Evolutionary conservation across 2,113 vertebrate species (phyloP).

Genomic region (Corythoichthys haematopterus): DNA sequence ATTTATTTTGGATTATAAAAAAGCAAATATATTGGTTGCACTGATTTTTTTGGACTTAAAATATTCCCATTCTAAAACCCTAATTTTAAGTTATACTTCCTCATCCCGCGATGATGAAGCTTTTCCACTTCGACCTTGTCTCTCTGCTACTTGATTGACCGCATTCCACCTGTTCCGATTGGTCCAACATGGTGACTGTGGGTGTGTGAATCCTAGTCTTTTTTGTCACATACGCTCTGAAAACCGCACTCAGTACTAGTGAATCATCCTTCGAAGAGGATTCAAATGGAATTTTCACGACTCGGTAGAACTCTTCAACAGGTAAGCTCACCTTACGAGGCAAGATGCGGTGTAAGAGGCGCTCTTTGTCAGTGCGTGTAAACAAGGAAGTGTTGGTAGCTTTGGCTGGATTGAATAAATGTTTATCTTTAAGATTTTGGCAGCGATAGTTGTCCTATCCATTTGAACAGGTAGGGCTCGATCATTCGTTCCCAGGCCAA

Average conservation of each 20-base stretch:
- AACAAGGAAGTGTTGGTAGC: constrained; percentile 8
- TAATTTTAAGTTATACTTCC: neutral
- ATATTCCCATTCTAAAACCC: neutral
- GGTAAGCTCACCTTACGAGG: neutral
- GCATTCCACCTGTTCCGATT: constrained; percentile 64
- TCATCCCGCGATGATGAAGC: neutral
- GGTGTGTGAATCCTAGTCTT: constrained; percentile 22
- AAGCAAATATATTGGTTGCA: too few relatives aligned
- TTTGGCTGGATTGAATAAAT: neutral
- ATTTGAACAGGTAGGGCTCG: too few relatives aligned
- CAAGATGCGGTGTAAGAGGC: neutral
- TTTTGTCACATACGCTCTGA: neutral
- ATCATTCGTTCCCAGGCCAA: too few relatives aligned
- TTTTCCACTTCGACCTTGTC: neutral
- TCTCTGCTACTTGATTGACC: constrained; percentile 61
- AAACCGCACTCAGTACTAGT: neutral
- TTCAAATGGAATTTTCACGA: constrained; percentile 5
- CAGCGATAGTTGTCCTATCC: too few relatives aligned
- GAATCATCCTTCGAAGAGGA: constrained; percentile 3
- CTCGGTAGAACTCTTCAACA: neutral
- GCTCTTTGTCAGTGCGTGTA: neutral
- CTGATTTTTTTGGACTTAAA: neutral
- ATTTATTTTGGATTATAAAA: too few relatives aligned
- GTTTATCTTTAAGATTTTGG: too few relatives aligned
- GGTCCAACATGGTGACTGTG: constrained; percentile 34